Percentiles rank a stretch among this genome's conserved stretches.
Evolutionary conservation across 2,797 vertebrate species (phyloP).

Genomic region (Cetoscarus ocellatus): DNA sequence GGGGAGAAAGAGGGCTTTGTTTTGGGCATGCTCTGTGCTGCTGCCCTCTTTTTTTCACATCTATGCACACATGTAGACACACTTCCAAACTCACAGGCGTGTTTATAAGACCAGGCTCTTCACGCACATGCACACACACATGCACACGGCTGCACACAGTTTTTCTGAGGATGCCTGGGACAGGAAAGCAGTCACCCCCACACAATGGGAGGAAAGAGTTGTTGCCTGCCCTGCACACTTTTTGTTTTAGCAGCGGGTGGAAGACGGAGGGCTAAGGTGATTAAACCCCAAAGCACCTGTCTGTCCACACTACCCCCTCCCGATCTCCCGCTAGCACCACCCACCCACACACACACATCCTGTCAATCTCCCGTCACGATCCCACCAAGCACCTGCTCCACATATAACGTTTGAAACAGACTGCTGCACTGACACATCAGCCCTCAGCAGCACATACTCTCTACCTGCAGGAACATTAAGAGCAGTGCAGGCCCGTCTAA

Average conservation of each 20-base stretch:
- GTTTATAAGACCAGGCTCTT: neutral
- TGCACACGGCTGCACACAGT: conserved; percentile 28
- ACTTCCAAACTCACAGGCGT: neutral
- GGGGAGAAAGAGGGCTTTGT: conserved; percentile 74
- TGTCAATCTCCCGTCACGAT: conserved; percentile 51
- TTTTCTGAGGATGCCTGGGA: conserved; percentile 57
- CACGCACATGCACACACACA: conserved; percentile 12
- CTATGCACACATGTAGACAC: conserved; percentile 47
- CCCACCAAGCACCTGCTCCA: conserved; percentile 49
- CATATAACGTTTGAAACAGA: conserved; percentile 58
- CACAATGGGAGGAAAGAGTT: conserved; percentile 83
- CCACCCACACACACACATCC: conserved; percentile 51
- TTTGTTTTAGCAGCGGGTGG: conserved; percentile 70
- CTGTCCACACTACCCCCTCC: conserved; percentile 45
- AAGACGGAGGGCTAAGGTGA: conserved; percentile 68
- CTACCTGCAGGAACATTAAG: conserved; percentile 61
- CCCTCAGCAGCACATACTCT: conserved; percentile 34
- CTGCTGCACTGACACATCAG: conserved; percentile 38
- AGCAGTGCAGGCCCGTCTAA: conserved; percentile 44
- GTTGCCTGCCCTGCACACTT: conserved; percentile 81
- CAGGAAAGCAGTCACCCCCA: conserved; percentile 66
- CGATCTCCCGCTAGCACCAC: conserved; percentile 15
- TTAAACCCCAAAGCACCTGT: conserved; percentile 77
- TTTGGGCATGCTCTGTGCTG: conserved; percentile 63
- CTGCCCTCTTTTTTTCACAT: conserved; percentile 34